These are phyloP conservation scores for Nomia melanderi DNA, from an alignment of 1,140 invertebrate species.

Conservation along the genomic window DNA sequence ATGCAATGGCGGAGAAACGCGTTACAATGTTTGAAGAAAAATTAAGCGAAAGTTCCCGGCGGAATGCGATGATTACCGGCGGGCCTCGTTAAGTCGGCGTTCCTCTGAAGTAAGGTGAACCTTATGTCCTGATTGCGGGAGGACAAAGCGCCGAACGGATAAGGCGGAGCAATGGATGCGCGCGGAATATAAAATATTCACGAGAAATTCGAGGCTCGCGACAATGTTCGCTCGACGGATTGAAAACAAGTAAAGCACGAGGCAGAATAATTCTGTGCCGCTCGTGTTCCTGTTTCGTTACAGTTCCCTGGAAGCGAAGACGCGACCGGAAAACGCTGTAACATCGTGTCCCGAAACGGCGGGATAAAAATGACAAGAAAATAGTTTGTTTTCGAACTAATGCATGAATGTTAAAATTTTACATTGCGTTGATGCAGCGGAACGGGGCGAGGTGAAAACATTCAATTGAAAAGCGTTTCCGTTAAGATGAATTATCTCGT, in stretches of 20 bases:
- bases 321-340: background rate
- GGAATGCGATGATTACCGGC: background rate
- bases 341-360: background rate
- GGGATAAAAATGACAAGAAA: background rate
- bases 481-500: no score
- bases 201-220: background rate
- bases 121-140: background rate
- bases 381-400: background rate
- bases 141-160: background rate
- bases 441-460: no score
- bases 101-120: background rate
- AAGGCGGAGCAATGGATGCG: background rate
- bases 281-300: background rate
- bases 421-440: no score
- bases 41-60: background rate
- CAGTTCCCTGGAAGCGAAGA: background rate
- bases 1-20: background rate
- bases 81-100: background rate
- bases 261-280: constrained; percentile 8
- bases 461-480: no score
- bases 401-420: constrained; percentile 2
- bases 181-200: background rate
- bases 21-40: background rate
- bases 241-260: constrained; percentile 22
- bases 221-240: background rate